A percentile compares a stretch with the other conserved stretches of the same genome.
Conservation (phyloP, 2,797 vertebrate species). For the Buceros bicornis region DNA sequence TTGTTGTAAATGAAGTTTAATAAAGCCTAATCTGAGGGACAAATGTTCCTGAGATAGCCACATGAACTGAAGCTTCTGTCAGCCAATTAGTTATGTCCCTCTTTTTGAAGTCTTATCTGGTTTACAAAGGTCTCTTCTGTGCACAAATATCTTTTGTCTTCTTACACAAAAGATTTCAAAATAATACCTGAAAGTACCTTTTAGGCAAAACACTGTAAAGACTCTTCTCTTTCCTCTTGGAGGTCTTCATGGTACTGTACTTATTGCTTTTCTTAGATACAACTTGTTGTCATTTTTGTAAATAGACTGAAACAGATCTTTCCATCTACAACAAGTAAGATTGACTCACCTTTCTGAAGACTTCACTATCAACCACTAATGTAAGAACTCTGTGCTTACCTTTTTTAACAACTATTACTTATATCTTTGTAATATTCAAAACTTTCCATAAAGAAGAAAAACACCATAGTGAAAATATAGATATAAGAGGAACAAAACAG, state of each 20-base stretch:
- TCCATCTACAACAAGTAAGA: not conserved
- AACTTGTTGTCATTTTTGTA: not conserved
- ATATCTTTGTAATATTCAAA: not conserved
- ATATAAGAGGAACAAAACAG: not conserved
- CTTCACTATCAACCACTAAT: not conserved
- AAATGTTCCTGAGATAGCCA: not conserved
- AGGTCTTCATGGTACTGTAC: not conserved
- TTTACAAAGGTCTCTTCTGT: not conserved
- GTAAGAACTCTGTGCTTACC: not conserved
- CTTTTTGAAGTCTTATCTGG: not conserved
- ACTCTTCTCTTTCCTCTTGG: not conserved
- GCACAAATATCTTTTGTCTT: not conserved
- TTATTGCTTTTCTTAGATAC: not conserved
- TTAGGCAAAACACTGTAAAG: not conserved
- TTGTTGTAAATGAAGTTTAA: not conserved
- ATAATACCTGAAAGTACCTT: not conserved
- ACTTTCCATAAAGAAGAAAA: not conserved
- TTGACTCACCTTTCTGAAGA: not conserved
- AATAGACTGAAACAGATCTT: not conserved
- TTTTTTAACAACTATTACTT: not conserved
- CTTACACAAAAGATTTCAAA: not conserved
- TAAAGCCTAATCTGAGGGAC: not conserved
- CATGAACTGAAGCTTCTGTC: not conserved
- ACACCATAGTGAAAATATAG: not conserved
- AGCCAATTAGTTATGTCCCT: not conserved